Evolutionary conservation across 2,888 invertebrate species (phyloP), one percentile per base, ranked within the genome.

Genomic region (Eurois occulta): DNA sequence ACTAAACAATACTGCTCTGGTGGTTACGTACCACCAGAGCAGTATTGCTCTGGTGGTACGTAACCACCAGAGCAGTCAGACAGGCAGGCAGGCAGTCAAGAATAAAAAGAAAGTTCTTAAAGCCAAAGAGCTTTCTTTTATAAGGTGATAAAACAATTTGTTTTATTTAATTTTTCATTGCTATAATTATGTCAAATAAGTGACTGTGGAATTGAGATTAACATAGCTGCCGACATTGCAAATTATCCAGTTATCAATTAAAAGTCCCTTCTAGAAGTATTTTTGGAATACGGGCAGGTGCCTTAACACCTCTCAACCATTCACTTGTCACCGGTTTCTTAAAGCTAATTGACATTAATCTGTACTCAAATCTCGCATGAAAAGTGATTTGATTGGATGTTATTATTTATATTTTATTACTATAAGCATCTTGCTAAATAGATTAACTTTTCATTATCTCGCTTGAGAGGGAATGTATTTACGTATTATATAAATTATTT

Each of bases 191-290:
- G 13, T 43, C 60, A 62, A 72, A 62, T 52, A 64, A 74, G 64
- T 81, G n/a, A 64, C 16, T 55, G 28, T 43, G 28, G 16, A 55
- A 55, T 38, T 43, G 7, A 35, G 18, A 81, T 81, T 52, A 62
- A 43, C 43, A 52, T 52, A 46, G 43, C 43, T 43, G 62, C 18
- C 35, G 62, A 38, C 52, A 74, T 64, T 81, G 62, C 35, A 62
- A 81, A 77, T 62, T 81, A 73, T 28, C 28, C 62, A 43, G 41
- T 24, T 18, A 80, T 67, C 38, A 43, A 35, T 21, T 58, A 43
- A 58, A 55, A 72, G 41, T 32, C 16, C 52, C 13, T 5, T 24
- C 4, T 32, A 16, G 8, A 76, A 62, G 3, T 60, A 48, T 41
- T 77, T 75, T 60, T 75, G 28, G 28, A 46, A 3, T 24, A 18